Evolutionary conservation across 2,888 invertebrate genomes (phyloP).

Genomic region (Orthosia gracilis): DNA sequence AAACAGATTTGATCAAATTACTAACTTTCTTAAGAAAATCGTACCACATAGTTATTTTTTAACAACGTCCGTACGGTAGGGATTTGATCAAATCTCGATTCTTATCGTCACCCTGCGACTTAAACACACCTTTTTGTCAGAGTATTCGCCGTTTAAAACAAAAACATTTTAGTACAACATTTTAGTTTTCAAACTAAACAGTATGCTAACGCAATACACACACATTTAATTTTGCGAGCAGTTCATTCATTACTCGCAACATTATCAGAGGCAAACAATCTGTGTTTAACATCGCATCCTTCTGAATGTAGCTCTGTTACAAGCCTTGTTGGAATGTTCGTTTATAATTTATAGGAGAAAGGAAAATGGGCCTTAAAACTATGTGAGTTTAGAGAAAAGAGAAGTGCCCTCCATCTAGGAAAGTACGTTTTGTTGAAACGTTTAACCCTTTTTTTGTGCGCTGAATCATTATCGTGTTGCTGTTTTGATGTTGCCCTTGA

Average conservation of each 20-base stretch:
- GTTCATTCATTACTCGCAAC: conserved; percentile 47
- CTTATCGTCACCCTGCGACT: too few relatives aligned
- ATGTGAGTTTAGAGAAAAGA: not conserved
- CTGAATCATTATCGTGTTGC: too few relatives aligned
- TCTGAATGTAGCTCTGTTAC: conserved; percentile 40
- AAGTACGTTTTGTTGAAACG: too few relatives aligned
- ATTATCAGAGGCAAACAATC: conserved; percentile 37
- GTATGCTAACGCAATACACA: conserved; percentile 21
- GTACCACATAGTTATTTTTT: too few relatives aligned
- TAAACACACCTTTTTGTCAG: not conserved
- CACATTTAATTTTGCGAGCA: conserved; percentile 34
- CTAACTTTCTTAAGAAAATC: too few relatives aligned
- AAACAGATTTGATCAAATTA: too few relatives aligned
- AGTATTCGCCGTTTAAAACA: not conserved
- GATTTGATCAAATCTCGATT: too few relatives aligned
- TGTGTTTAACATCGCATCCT: conserved; percentile 40
- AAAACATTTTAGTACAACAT: not conserved
- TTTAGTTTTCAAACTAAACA: conserved; percentile 28
- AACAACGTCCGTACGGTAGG: too few relatives aligned
- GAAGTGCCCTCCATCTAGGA: too few relatives aligned
- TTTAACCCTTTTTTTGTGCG: not conserved
- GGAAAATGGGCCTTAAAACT: not conserved
- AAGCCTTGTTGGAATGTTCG: conserved; percentile 37
- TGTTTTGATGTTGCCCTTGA: too few relatives aligned
- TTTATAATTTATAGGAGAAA: conserved; percentile 17